Evolutionary conservation across 1,140 invertebrate genomes (phyloP), one percentile per base, ranked within the genome.

Genomic region (Drosophila tsacasi): DNA sequence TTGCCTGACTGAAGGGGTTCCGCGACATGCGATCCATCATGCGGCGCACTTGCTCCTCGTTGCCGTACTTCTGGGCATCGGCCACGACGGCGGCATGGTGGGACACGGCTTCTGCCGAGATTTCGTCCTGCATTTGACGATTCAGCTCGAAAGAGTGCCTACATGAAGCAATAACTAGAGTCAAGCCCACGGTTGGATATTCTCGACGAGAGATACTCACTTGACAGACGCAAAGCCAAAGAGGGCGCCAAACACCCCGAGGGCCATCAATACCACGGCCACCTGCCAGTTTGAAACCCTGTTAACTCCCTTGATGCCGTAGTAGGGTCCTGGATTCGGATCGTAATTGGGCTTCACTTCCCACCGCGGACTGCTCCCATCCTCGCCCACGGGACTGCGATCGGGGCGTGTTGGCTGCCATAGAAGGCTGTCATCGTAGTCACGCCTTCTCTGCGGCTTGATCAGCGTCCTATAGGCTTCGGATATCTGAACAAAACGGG

Each of bases 401-500:
- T 62, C 64, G 3, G 50, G 27, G 19, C 66, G 63, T 8, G 25
- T 17, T 9, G 76, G 50, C 35, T 54, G 39, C 92, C 86, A 87
- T n/a, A 61, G 35, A 13, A 89, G 62, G n/a, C 81, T 89, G 32
- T 83, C 76, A 66, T 96, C 95, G 92, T 96, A 96, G 21, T 93
- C 91, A 3, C 92, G 92, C 40, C 95, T 93, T n/a, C 84, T 93
- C 8, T 93, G 80, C 0, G 94, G 93, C 74, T 95, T 95, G 12
- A 94, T 94, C 10, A 96, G 91, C 1, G 95, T 93, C 64, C 93
- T 94, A 78, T 96, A 96, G 3, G 95, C 95, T 89, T 96, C 95
- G 27, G 95, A 94, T 46, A 96, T 94, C 54, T 93, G 93, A 0
- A 96, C 94, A 93, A 96, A 96, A 0, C 81, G 63, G 3, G 83